Base-by-base conservation (phyloP, 2,113 vertebrate genomes). In the Petromus typicus region DNA sequence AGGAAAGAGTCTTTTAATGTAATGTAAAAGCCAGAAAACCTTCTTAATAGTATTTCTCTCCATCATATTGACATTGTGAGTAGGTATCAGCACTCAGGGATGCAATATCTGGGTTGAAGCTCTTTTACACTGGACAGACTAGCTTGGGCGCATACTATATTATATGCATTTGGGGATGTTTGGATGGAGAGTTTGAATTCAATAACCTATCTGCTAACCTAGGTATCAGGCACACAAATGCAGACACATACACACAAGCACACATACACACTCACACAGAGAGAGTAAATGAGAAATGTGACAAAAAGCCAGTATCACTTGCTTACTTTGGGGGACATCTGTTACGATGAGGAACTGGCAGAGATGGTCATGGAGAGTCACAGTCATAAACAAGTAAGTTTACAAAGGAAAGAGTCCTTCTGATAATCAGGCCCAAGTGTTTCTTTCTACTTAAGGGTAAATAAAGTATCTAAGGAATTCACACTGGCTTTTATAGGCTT, bases 371-470 rank as follows among this genome's bases (percentile, higher is more conserved):
- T 27, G 23, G 37, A 17, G 23, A 76, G 16, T 56, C 85, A 79
- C 45, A 78, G 30, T 54, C 88, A 92, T 25, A 80, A 90, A 71
- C 16, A n/a, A 1, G 43, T 1, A 54, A 54, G 23, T 56, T 87
- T 34, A 81, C 1, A 75, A 23, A 7, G 51, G 23, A 10, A 79
- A 48, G 27, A n/a, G 30, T 22, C 30, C 13, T 92, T 80, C 3
- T 2, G 25, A 7, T 79, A 80, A 64, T 40, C 9, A 51, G 95
- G 9, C 14, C 17, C 34, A 69, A 75, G 63, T 48, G 11, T 85
- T 76, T 56, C n/a, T n/a, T 89, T 94, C 32, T 22, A 79, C 23
- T 92, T 92, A 92, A 93, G 59, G 45, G 4, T 6, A 86, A 94
- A 81, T 57, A 69, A 82, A 67, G 25, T 78, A 2, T 56, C 92